phyloP scores from a whole-genome alignment of 2,888 invertebrate genomes.

The Stratiomys singularior region DNA sequence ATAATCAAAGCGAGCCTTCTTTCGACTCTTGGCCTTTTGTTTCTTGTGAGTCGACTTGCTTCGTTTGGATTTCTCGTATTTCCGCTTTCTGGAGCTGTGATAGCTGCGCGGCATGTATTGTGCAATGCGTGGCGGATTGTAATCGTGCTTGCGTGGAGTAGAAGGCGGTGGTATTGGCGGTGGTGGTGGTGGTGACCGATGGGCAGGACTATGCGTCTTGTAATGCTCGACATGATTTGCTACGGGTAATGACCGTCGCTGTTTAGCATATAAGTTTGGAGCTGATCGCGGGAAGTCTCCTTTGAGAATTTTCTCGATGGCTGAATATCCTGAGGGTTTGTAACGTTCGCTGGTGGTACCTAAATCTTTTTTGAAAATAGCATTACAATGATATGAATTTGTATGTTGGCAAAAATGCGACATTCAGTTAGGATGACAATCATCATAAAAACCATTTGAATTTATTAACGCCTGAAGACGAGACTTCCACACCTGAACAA shows the following conservation, averaged over 20 bases:
- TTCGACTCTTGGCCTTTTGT: background rate
- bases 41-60: constrained; percentile 16
- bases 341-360: constrained; percentile 46
- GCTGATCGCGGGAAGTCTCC: background rate
- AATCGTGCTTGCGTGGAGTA: background rate
- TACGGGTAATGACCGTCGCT: background rate
- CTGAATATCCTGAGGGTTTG: constrained; percentile 30
- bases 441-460: too few relatives aligned
- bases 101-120: background rate
- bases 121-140: background rate
- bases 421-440: background rate
- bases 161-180: constrained; percentile 1
- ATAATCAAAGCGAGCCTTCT: constrained; percentile 44
- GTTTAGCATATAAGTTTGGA: background rate
- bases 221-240: background rate
- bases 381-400: background rate
- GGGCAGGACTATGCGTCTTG: background rate
- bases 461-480: too few relatives aligned
- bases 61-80: constrained; percentile 38
- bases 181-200: too few relatives aligned
- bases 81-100: constrained; percentile 36
- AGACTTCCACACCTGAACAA: too few relatives aligned
- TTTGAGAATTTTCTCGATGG: background rate
- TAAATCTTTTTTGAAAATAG: constrained; percentile 36
- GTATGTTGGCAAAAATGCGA: background rate